Evolutionary conservation across 35 echinoderm and acorn worm species (phyloP).

Genomic region (Hemicentrotus pulcherrimus): DNA sequence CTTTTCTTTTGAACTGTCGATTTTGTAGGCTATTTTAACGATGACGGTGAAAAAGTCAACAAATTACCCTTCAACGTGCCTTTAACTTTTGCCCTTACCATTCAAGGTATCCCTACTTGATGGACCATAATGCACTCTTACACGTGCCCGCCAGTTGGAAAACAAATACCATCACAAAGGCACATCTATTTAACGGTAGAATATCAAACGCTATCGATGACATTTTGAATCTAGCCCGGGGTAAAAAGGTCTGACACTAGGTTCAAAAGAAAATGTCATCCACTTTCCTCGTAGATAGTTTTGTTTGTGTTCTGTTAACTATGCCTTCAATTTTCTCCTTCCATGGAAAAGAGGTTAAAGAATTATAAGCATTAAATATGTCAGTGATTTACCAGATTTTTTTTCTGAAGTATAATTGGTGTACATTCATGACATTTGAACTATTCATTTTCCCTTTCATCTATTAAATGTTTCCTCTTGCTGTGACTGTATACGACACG

Average conservation of each 20-base stretch:
- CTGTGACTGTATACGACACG: no score
- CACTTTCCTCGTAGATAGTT: no score
- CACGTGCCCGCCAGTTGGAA: neutral
- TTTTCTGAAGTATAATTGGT: no score
- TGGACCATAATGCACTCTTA: neutral
- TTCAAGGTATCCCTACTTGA: neutral
- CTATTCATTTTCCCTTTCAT: no score
- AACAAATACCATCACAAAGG: slow-evolving; percentile 2
- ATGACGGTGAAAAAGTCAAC: neutral
- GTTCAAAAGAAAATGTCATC: neutral
- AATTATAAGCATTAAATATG: no score
- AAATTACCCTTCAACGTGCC: neutral
- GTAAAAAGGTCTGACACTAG: neutral
- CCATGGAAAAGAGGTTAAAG: no score
- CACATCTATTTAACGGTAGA: slow-evolving; percentile 6
- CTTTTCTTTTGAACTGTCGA: neutral
- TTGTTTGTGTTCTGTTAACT: neutral
- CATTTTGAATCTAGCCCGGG: slow-evolving; percentile 2
- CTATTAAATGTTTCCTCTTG: no score
- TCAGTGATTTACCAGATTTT: no score
- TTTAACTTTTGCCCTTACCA: neutral
- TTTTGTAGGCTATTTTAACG: neutral
- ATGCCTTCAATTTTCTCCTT: no score
- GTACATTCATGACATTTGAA: no score
- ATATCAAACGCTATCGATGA: neutral